phyloP scores from a whole-genome alignment of 2,113 vertebrate species.

The Lamprotornis superbus region DNA sequence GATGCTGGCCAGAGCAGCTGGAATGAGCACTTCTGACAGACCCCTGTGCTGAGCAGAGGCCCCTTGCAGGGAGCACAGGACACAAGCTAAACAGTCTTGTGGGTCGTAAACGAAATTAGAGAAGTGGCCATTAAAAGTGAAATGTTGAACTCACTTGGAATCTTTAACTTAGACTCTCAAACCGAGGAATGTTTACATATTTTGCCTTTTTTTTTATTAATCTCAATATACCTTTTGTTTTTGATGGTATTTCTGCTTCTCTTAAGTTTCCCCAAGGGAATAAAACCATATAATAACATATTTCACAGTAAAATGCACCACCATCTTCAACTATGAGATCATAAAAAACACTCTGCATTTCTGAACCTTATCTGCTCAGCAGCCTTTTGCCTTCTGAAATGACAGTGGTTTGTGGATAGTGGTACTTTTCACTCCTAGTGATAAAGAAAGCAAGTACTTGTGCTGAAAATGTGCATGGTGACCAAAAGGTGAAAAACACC shows the following conservation, averaged over 20 bases:
- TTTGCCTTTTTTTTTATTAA: neutral
- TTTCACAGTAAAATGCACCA: neutral
- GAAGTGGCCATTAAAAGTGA: neutral
- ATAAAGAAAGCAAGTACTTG: constrained; percentile 4
- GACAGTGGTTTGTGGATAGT: neutral
- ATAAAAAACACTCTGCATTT: neutral
- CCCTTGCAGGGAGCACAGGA: neutral
- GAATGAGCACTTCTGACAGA: neutral
- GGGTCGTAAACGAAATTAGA: neutral
- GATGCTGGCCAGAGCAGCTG: neutral
- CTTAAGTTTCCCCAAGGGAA: neutral
- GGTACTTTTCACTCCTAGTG: neutral
- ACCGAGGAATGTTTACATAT: neutral
- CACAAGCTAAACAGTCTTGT: neutral
- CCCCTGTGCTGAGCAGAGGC: neutral
- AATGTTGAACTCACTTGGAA: neutral
- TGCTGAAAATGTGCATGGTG: constrained; percentile 12
- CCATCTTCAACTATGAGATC: neutral
- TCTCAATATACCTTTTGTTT: neutral
- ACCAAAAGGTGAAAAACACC: constrained; percentile 31
- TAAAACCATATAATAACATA: neutral
- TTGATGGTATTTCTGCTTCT: neutral
- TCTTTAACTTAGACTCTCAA: neutral
- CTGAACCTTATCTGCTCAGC: neutral
- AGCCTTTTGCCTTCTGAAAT: neutral